These are phyloP conservation scores for Zelostemma sp. DNA, from an alignment of 1,140 invertebrate species.

Conservation along the genomic window DNA sequence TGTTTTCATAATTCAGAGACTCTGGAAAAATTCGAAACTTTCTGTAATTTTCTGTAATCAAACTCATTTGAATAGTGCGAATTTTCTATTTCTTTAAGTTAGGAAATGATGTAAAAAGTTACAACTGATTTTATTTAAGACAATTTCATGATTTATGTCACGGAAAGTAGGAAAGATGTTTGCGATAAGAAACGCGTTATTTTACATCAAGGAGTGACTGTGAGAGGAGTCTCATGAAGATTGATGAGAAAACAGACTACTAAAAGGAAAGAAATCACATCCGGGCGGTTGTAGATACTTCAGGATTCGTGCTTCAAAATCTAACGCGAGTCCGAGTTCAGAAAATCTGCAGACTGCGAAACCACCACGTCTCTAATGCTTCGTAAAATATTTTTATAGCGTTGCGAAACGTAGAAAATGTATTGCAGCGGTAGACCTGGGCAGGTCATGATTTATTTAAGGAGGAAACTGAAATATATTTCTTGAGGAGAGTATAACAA, in stretches of 20 bases:
- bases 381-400: constrained; percentile 27
- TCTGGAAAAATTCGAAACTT: no score
- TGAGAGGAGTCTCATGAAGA: background rate
- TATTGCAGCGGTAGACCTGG: constrained; percentile 7
- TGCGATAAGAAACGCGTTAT: no score
- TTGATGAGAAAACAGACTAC: background rate
- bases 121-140: no score
- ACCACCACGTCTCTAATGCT: constrained; percentile 23
- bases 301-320: constrained; percentile 19
- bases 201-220: background rate
- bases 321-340: background rate
- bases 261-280: constrained; percentile 20
- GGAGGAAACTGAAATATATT: background rate
- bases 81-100: no score
- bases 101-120: no score
- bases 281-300: background rate
- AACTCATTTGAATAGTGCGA: no score
- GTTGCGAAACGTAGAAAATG: constrained; percentile 9
- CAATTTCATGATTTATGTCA: no score
- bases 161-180: no score
- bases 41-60: no score
- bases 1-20: no score
- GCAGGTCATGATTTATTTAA: background rate
- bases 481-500: constrained; percentile 25
- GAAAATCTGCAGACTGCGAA: background rate